phyloP scores from a whole-genome alignment of 2,113 vertebrate species.

The Cyprinodon brontotheroides region DNA sequence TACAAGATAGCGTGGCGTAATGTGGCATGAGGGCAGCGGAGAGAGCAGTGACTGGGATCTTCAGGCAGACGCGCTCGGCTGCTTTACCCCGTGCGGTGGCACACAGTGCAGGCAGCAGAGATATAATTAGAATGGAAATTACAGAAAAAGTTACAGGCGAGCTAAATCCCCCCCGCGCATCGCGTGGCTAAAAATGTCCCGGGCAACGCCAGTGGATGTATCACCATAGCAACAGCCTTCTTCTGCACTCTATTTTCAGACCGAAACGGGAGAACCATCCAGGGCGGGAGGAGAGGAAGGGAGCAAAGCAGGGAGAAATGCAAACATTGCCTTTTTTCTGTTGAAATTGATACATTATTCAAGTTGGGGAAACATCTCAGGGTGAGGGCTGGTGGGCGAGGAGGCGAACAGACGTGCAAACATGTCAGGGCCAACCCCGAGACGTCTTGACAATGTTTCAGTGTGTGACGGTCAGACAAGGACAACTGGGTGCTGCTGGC shows the following conservation, averaged over 20 bases:
- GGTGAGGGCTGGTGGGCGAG: slow-evolving; percentile 29
- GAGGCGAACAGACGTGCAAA: slow-evolving; percentile 30
- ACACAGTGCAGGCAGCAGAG: slow-evolving; percentile 69
- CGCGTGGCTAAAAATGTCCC: slow-evolving; percentile 84
- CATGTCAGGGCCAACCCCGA: slow-evolving; percentile 42
- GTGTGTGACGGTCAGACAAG: slow-evolving; percentile 73
- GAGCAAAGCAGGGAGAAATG: slow-evolving; percentile 63
- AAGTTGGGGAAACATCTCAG: slow-evolving; percentile 70
- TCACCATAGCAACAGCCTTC: slow-evolving; percentile 86
- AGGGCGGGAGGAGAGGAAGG: slow-evolving; percentile 54
- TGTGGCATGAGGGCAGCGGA: slow-evolving; percentile 58
- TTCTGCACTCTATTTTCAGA: slow-evolving; percentile 82
- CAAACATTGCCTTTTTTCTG: slow-evolving; percentile 79
- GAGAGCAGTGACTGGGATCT: slow-evolving; percentile 56
- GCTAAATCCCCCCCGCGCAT: slow-evolving; percentile 80
- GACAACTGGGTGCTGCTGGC: slow-evolving; percentile 51
- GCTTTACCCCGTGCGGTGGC: slow-evolving; percentile 73
- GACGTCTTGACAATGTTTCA: slow-evolving; percentile 41
- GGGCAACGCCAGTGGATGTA: slow-evolving; percentile 83
- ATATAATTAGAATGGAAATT: slow-evolving; percentile 86
- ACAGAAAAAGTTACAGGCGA: slow-evolving; percentile 84
- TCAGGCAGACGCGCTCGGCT: slow-evolving; percentile 61
- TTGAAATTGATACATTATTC: slow-evolving; percentile 80
- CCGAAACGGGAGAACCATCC: slow-evolving; percentile 72
- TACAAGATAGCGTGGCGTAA: slow-evolving; percentile 50